Evolutionary conservation across 2,888 invertebrate genomes (phyloP), one percentile per base, ranked within the genome.

Genomic region (Chrysodeixis includens): DNA sequence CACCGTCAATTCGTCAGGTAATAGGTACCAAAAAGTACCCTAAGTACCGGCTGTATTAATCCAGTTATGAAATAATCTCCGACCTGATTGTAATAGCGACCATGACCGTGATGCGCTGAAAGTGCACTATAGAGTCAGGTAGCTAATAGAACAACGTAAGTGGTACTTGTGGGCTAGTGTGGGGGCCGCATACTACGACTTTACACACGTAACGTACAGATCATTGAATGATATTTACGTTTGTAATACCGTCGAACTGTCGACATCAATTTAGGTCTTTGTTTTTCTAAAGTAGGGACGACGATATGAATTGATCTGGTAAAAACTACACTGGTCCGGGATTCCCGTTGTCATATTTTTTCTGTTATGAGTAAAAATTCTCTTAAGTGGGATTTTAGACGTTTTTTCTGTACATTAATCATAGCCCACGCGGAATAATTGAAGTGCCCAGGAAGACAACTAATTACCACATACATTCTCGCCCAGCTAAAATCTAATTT

Each of bases 21-120:
- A n/a, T n/a, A n/a, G n/a, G n/a, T n/a, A n/a, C n/a, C n/a, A n/a
- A n/a, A n/a, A n/a, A n/a, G n/a, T 32, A 9, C 8, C 32, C 10
- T 30, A 2, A 10, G 40, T n/a, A 40, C 6, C 3, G 40, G 4
- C 40, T n/a, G 18, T 44, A 53, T 51, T 49, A 71, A 71, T 76
- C 64, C 22, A 62, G 52, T 44, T 49, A 46, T 71, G 70, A 62
- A 18, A 62, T 30, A 10, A 75, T 75, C 70, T 20, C 58, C 16
- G 51, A 20, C 57, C 22, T 46, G 49, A 57, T 69, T 55, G 32
- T 54, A 30, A 46, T 26, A 30, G 8, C 44, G 20, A 54, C 18
- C 30, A 14, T 52, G 22, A 69, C 54, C 32, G 52, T 16, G 51
- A 58, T 26, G 35, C 35, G 49, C 20, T 55, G 35, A 62, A 55